phyloP scores from a whole-genome alignment of 2,113 vertebrate genomes.

The Salvelinus fontinalis region DNA sequence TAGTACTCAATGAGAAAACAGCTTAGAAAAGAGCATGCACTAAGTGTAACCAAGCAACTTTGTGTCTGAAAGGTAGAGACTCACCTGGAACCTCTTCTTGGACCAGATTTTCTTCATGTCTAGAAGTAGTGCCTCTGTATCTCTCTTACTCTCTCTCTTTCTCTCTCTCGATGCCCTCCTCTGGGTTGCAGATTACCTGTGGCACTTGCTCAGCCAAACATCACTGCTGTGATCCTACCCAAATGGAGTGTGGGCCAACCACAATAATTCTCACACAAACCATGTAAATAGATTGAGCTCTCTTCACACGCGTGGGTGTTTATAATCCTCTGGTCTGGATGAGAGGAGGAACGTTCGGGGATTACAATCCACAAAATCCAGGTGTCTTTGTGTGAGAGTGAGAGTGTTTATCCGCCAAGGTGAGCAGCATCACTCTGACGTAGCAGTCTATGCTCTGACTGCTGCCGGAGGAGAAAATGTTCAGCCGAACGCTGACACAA shows the following conservation, averaged over 20 bases:
- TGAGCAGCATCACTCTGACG: slow-evolving; percentile 56
- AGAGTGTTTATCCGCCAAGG: slow-evolving; percentile 48
- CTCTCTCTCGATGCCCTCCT: background rate
- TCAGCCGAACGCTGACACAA: slow-evolving; percentile 36
- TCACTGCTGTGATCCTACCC: slow-evolving; percentile 17
- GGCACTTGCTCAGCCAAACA: slow-evolving; percentile 53
- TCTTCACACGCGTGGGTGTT: slow-evolving; percentile 38
- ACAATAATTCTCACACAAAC: slow-evolving; percentile 16
- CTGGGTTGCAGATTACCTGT: slow-evolving; percentile 57
- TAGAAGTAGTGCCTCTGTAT: slow-evolving; percentile 7
- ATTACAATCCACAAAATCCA: slow-evolving; percentile 47
- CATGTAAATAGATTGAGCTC: slow-evolving; percentile 25
- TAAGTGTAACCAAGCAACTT: background rate
- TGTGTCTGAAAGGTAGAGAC: slow-evolving; percentile 35
- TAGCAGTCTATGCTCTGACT: slow-evolving; percentile 22
- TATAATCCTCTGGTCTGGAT: slow-evolving; percentile 43
- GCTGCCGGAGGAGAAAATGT: slow-evolving; percentile 37
- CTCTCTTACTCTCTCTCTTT: too few species aligned
- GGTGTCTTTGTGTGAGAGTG: slow-evolving; percentile 64
- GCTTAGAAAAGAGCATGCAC: background rate
- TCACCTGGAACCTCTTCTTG: slow-evolving; percentile 97
- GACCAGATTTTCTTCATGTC: slow-evolving; percentile 98
- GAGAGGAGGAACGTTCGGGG: background rate
- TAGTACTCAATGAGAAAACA: background rate
- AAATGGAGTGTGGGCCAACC: slow-evolving; percentile 55